These are phyloP conservation scores for Linnaemya tessellans DNA, from an alignment of 2,888 invertebrate species.

Conservation along the genomic window DNA sequence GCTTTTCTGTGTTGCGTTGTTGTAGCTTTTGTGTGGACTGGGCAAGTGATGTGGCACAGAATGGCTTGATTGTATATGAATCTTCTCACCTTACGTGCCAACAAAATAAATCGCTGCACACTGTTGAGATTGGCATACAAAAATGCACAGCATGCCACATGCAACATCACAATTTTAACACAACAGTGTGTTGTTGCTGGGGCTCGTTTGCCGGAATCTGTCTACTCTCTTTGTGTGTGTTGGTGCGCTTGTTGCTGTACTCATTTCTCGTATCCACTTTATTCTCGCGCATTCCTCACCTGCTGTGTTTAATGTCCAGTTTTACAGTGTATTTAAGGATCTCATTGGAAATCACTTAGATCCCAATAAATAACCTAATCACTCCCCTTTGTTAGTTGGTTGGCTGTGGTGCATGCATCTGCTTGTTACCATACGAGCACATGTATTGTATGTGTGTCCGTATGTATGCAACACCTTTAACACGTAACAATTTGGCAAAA, in stretches of 20 bases:
- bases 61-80: constrained; percentile 67
- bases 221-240: not conserved
- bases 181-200: constrained; percentile 21
- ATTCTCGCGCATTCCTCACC: constrained; percentile 75
- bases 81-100: constrained; percentile 82
- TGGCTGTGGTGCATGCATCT: constrained; percentile 34
- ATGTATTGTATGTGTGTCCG: not conserved
- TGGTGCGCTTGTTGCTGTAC: constrained; percentile 34
- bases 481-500: constrained; percentile 26
- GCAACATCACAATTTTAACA: constrained; percentile 64
- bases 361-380: constrained; percentile 83
- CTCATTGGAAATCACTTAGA: constrained; percentile 84
- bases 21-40: not conserved
- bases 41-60: constrained; percentile 42
- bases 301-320: constrained; percentile 81
- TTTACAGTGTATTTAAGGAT: constrained; percentile 78
- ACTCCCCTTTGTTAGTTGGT: constrained; percentile 72
- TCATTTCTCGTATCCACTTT: constrained; percentile 2
- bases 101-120: constrained; percentile 76
- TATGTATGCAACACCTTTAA: constrained; percentile 41
- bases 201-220: constrained; percentile 5
- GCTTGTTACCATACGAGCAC: not conserved
- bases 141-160: constrained; percentile 72
- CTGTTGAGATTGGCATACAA: constrained; percentile 69
- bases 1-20: not conserved